Evolutionary conservation across 2,113 vertebrate species (phyloP).

Genomic region (Planiliza haematocheilus): DNA sequence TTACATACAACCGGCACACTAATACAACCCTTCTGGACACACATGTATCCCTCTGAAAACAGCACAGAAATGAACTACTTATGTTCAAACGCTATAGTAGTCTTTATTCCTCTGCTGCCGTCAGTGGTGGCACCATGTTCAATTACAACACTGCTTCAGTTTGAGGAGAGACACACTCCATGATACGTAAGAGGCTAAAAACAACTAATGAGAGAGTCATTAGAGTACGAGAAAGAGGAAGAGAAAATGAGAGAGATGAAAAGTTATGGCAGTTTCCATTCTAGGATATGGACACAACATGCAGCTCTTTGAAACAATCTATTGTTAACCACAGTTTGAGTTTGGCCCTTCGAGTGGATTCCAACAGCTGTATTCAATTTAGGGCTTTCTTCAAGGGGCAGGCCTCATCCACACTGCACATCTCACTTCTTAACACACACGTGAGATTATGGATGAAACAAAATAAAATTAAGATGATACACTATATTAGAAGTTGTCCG

Average conservation of each 20-base stretch:
- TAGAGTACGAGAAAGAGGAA: constrained; percentile 16
- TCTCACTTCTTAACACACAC: constrained; percentile 36
- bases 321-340: constrained; percentile 66
- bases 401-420: constrained; percentile 38
- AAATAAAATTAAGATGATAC: constrained; percentile 15
- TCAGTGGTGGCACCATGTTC: constrained; percentile 16
- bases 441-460: constrained; percentile 4
- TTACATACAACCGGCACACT: constrained; percentile 40
- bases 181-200: not conserved
- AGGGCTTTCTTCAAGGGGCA: constrained; percentile 58
- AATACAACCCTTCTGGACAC: constrained; percentile 11
- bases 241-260: constrained; percentile 12
- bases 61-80: constrained; percentile 2
- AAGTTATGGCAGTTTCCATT: constrained; percentile 46
- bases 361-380: constrained; percentile 76
- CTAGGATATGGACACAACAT: constrained; percentile 44
- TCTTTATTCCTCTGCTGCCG: not conserved
- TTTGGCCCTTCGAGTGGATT: constrained; percentile 56
- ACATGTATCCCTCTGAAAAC: constrained; percentile 13
- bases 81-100: constrained; percentile 1
- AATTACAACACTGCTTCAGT: not conserved
- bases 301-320: constrained; percentile 56
- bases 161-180: not conserved
- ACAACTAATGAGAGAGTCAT: constrained; percentile 2
- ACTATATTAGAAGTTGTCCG: constrained; percentile 6